phyloP scores from a whole-genome alignment of 2,888 invertebrate genomes.

The Itoplectis maculator region DNA sequence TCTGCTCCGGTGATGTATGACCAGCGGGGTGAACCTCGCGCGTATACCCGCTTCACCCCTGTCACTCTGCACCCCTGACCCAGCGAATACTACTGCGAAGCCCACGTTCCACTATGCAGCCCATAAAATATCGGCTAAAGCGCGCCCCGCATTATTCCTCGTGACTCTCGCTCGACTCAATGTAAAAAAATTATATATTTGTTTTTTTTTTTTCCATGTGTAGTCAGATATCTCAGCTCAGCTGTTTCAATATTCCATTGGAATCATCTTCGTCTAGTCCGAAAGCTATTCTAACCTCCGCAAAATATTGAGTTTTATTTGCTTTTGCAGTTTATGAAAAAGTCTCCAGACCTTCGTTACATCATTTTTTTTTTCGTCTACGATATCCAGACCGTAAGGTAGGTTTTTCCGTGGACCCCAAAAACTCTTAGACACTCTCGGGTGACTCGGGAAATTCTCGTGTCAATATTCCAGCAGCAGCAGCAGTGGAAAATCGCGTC shows the following conservation, averaged over 20 bases:
- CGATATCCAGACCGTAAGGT: too few relatives aligned
- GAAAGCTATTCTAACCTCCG: not conserved
- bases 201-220: constrained; percentile 33
- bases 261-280: constrained; percentile 49
- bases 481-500: too few relatives aligned
- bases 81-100: constrained; percentile 52
- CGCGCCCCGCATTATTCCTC: constrained; percentile 71
- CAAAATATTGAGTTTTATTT: too few relatives aligned
- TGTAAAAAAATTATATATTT: constrained; percentile 65
- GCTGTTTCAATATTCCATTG: constrained; percentile 53
- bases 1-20: constrained; percentile 74
- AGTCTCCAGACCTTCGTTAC: too few relatives aligned
- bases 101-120: constrained; percentile 24
- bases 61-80: constrained; percentile 33
- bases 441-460: too few relatives aligned
- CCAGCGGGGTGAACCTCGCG: constrained; percentile 65
- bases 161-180: constrained; percentile 54
- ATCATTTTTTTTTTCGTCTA: too few relatives aligned
- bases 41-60: constrained; percentile 54
- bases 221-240: not conserved
- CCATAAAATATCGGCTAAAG: constrained; percentile 70
- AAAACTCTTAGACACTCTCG: constrained; percentile 10
- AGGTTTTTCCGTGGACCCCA: not conserved
- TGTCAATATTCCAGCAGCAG: constrained; percentile 62
- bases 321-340: too few relatives aligned